Evolutionary conservation across 2,797 vertebrate genomes (phyloP), one percentile per base, ranked within the genome.

Genomic region (Nothura maculosa): DNA sequence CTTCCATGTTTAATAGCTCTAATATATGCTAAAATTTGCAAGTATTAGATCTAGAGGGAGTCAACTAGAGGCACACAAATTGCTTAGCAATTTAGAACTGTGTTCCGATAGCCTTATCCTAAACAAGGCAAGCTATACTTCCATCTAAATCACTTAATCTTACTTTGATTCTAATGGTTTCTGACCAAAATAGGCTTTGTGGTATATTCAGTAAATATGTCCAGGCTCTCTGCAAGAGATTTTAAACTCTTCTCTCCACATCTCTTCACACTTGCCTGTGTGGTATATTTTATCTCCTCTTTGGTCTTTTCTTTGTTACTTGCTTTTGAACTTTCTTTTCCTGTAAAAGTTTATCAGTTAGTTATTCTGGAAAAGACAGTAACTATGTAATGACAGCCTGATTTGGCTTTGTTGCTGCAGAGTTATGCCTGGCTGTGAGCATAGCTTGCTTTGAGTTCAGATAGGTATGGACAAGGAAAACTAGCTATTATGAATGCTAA

Each of bases 281-380:
- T 25, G 47, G 24, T 81, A 24, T 72, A 25, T 68, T 80, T 80
- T 74, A 0, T 74, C 42, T 45, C 25, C n/a, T n/a, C 18, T 17
- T 48, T 22, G 40, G 4, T 34, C 12, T 78, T 73, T 45, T 6
- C 1, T 61, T 63, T 61, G 77, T 7, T 1, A 16, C 52, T 80
- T 91, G 3, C 3, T 48, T 68, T 68, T 58, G 1, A 6, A 32
- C 47, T 81, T 69, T 77, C 19, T 79, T 19, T 63, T 85, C 45
- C 32, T 32, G 79, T 54, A 21, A 34, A 67, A 0, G 0, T 48
- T 1, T 84, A 55, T 67, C 7, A 40, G 6, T 2, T 32, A 40
- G 6, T 2, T 32, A n/a, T 85, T 87, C 85, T 38, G 30, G 20
- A 48, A 42, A 43, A 40, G 17, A 77, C 30, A 63, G 6, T 42